Conservation (phyloP, 2,888 invertebrate genomes). For the Sarcophaga variegata region DNA sequence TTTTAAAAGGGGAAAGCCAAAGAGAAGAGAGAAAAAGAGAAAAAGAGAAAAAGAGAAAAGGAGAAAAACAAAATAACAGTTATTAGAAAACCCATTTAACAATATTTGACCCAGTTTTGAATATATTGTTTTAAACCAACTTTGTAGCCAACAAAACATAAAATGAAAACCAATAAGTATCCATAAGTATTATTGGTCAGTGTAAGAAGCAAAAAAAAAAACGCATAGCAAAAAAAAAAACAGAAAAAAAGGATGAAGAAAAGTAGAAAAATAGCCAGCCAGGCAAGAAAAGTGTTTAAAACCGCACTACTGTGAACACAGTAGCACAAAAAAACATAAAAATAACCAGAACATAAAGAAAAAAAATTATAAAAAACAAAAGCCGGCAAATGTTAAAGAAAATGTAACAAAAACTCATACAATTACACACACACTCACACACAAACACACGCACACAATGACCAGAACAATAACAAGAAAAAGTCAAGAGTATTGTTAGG, state of each 20-base stretch:
- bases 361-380: slow-evolving; percentile 30
- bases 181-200: slow-evolving; percentile 71
- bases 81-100: slow-evolving; percentile 65
- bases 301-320: slow-evolving; percentile 65
- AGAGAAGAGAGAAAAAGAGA: not conserved
- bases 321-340: not conserved
- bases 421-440: slow-evolving; percentile 22
- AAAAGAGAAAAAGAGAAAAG: slow-evolving; percentile 5
- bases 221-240: not conserved
- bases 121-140: slow-evolving; percentile 39
- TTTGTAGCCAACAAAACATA: slow-evolving; percentile 45
- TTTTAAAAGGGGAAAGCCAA: not conserved
- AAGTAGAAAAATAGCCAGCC: slow-evolving; percentile 14
- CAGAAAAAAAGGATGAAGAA: slow-evolving; percentile 39
- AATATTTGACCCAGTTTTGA: slow-evolving; percentile 66
- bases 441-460: slow-evolving; percentile 17
- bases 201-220: slow-evolving; percentile 17
- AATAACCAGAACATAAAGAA: not conserved
- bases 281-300: slow-evolving; percentile 57
- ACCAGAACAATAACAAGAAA: slow-evolving; percentile 7
- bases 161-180: slow-evolving; percentile 68
- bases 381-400: slow-evolving; percentile 34
- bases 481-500: slow-evolving; percentile 28
- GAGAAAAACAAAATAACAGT: not conserved
- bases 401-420: slow-evolving; percentile 55